A percentile compares a stretch with the other conserved stretches of the same genome.
phyloP scores from a whole-genome alignment of 2,113 vertebrate species.

The Pelusios castaneus region DNA sequence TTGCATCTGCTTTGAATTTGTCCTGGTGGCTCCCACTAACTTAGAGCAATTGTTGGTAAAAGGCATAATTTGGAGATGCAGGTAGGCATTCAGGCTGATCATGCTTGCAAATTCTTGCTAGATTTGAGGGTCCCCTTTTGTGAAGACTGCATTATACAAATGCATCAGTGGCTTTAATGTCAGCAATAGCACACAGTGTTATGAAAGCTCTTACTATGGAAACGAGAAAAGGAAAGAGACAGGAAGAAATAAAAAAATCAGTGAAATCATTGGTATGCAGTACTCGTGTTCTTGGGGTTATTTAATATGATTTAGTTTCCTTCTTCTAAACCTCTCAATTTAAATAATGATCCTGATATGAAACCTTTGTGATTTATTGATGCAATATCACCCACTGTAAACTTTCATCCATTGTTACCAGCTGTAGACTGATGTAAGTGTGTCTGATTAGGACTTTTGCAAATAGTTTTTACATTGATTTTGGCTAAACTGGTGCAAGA shows the following conservation, averaged over 20 bases:
- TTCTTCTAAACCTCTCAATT: constrained; percentile 1
- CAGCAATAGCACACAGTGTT: background rate
- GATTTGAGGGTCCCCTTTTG: background rate
- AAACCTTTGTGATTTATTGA: background rate
- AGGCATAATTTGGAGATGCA: background rate
- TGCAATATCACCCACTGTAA: background rate
- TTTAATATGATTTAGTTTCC: background rate
- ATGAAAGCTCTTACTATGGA: background rate
- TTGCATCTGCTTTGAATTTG: background rate
- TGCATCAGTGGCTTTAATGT: background rate
- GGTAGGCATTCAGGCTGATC: background rate
- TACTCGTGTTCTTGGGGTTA: background rate
- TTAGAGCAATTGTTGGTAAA: background rate
- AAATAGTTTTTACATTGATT: background rate
- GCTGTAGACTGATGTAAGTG: background rate
- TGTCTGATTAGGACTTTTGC: background rate
- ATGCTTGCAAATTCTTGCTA: background rate
- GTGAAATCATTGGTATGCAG: constrained; percentile 24
- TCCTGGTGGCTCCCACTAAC: background rate
- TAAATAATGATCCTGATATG: background rate
- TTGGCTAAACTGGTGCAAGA: background rate
- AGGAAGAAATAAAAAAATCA: constrained; percentile 2
- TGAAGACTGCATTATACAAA: background rate
- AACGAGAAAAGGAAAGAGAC: background rate
- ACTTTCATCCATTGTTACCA: background rate